Conservation (phyloP, 1,140 invertebrate species). For the Diachasmimorpha longicaudata region DNA sequence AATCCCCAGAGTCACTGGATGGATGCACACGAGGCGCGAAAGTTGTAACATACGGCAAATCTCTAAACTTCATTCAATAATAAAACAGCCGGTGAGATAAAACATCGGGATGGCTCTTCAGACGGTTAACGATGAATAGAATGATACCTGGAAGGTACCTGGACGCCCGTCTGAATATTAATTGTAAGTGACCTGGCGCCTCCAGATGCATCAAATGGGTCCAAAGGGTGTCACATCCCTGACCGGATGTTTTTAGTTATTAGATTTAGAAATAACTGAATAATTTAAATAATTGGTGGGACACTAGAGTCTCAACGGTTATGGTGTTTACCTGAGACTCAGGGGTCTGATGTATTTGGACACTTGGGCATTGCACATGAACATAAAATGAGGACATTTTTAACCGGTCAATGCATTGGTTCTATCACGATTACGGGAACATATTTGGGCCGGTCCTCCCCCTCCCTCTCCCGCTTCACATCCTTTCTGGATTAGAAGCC, state of each 20-base stretch:
- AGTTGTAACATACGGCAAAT: neutral
- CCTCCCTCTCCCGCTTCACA: no score
- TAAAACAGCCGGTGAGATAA: neutral
- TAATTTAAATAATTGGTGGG: neutral
- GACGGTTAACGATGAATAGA: neutral
- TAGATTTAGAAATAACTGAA: neutral
- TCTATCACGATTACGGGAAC: no score
- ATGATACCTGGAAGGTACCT: neutral
- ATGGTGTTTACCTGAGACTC: neutral
- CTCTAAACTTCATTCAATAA: neutral
- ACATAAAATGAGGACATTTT: no score
- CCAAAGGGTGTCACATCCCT: neutral
- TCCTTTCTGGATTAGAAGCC: no score
- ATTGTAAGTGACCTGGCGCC: constrained; percentile 2
- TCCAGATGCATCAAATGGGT: neutral
- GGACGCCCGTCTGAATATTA: neutral
- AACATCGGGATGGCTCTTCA: neutral
- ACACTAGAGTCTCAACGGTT: neutral
- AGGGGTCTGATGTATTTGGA: neutral
- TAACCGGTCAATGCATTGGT: no score
- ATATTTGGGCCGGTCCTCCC: no score
- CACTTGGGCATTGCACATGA: neutral
- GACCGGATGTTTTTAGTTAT: neutral
- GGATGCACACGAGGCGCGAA: neutral
- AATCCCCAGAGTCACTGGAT: neutral